These are phyloP conservation scores for Lordiphosa fenestrarum DNA, from an alignment of 2,888 invertebrate species.

Conservation along the genomic window DNA sequence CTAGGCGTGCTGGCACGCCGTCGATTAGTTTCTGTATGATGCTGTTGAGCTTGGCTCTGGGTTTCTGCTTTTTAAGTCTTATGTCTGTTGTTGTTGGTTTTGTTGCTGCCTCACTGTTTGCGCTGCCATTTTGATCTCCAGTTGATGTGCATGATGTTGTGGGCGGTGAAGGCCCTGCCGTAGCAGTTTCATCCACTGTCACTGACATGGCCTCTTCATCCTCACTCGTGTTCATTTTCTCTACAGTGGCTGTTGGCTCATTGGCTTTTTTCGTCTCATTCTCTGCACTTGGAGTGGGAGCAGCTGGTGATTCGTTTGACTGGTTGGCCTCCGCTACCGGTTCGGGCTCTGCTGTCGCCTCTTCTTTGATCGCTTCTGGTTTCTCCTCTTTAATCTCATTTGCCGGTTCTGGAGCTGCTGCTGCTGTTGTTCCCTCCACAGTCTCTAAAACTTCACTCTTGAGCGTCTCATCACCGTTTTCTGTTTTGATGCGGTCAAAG, in stretches of 20 bases:
- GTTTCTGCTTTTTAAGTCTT: slow-evolving; percentile 77
- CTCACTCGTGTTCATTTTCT: slow-evolving; percentile 76
- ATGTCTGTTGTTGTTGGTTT: slow-evolving; percentile 53
- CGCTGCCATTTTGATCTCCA: slow-evolving; percentile 45
- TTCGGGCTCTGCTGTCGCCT: slow-evolving; percentile 18
- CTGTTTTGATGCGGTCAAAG: slow-evolving; percentile 40
- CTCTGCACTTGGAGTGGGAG: slow-evolving; percentile 6
- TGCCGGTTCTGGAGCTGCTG: background rate
- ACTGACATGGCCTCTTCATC: slow-evolving; percentile 54
- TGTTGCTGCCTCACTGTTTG: slow-evolving; percentile 30
- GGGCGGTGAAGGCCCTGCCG: slow-evolving; percentile 1
- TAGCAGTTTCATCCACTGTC: slow-evolving; percentile 26
- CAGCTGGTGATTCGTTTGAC: slow-evolving; percentile 2
- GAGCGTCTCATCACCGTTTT: slow-evolving; percentile 65
- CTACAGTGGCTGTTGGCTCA: slow-evolving; percentile 29
- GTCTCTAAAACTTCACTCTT: slow-evolving; percentile 32
- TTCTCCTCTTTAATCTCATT: slow-evolving; percentile 38
- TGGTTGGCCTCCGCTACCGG: slow-evolving; percentile 15
- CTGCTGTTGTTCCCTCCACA: background rate
- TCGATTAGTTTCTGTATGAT: slow-evolving; percentile 80
- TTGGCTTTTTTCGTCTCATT: slow-evolving; percentile 25
- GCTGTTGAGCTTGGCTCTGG: slow-evolving; percentile 78
- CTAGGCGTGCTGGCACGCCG: slow-evolving; percentile 74
- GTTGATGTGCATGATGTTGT: slow-evolving; percentile 18
- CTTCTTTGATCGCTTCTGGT: slow-evolving; percentile 44